These are phyloP conservation scores for Willowsia nigromaculata DNA, from an alignment of 2,888 invertebrate species.

Conservation along the genomic window DNA sequence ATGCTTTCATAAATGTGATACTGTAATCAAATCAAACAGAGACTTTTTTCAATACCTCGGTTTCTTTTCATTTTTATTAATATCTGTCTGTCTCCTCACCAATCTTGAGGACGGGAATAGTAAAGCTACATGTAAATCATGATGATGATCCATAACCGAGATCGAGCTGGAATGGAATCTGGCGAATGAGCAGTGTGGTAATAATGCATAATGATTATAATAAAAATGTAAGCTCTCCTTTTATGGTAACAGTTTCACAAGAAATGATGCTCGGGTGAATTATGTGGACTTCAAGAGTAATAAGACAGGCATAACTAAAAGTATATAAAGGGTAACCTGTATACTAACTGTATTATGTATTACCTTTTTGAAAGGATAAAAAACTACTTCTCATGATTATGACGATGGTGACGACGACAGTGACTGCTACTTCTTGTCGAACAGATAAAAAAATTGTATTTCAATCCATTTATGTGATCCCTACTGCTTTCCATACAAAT, in stretches of 20 bases:
- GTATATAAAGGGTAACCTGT: neutral
- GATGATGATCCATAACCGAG: neutral
- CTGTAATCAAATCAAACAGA: constrained; percentile 43
- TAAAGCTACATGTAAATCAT: neutral
- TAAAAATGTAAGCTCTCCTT: constrained; percentile 54
- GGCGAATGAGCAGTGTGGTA: neutral
- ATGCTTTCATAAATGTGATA: constrained; percentile 3
- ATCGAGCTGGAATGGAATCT: constrained; percentile 25
- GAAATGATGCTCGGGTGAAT: constrained; percentile 2
- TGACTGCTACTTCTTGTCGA: neutral
- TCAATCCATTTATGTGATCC: constrained; percentile 68
- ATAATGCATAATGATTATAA: constrained; percentile 40
- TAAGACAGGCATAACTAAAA: neutral
- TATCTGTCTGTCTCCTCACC: neutral
- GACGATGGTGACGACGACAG: neutral
- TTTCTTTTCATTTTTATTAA: neutral
- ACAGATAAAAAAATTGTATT: constrained; percentile 43
- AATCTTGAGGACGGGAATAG: neutral
- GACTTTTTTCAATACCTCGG: constrained; percentile 22
- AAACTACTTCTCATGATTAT: constrained; percentile 13
- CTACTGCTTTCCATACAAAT: constrained; percentile 62
- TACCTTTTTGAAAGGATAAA: constrained; percentile 30
- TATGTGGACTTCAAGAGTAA: neutral
- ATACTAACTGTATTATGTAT: too few species aligned
- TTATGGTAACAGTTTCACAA: constrained; percentile 52